Conservation (phyloP, 2,797 vertebrate genomes). For the Lemur catta region DNA sequence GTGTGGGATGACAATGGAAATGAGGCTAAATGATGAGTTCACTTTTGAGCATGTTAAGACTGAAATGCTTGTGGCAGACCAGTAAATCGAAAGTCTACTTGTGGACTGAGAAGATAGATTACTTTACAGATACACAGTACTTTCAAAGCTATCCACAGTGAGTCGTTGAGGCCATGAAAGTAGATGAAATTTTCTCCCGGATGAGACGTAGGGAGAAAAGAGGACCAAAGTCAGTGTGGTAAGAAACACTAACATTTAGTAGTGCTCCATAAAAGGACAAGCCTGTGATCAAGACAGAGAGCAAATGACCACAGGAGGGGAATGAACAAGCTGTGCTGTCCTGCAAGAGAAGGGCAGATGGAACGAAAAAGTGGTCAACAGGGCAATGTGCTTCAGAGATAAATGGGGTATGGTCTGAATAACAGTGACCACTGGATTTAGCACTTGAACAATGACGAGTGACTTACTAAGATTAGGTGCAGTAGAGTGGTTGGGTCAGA, state of each 20-base stretch:
- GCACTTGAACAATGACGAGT: neutral
- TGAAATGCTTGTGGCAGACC: neutral
- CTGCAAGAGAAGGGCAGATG: neutral
- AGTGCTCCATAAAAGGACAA: neutral
- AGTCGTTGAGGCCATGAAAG: neutral
- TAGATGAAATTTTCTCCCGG: neutral
- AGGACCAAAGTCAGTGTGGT: neutral
- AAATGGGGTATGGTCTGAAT: neutral
- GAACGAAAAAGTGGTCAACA: neutral
- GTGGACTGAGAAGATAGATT: neutral
- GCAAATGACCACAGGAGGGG: neutral
- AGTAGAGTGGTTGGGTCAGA: rapidly evolving
- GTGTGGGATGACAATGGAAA: neutral
- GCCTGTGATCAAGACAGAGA: neutral
- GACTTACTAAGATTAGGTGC: neutral
- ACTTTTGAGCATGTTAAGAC: neutral
- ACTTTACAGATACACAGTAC: neutral
- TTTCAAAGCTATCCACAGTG: neutral
- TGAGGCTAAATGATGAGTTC: neutral
- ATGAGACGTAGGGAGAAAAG: neutral
- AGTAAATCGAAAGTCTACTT: neutral
- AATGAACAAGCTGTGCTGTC: neutral
- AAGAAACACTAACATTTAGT: neutral
- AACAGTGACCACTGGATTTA: neutral
- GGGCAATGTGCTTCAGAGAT: neutral